A percentile compares a stretch with the other conserved stretches of the same genome.
Evolutionary conservation across 2,113 vertebrate species (phyloP).

Genomic region (Ramphastos sulfuratus): DNA sequence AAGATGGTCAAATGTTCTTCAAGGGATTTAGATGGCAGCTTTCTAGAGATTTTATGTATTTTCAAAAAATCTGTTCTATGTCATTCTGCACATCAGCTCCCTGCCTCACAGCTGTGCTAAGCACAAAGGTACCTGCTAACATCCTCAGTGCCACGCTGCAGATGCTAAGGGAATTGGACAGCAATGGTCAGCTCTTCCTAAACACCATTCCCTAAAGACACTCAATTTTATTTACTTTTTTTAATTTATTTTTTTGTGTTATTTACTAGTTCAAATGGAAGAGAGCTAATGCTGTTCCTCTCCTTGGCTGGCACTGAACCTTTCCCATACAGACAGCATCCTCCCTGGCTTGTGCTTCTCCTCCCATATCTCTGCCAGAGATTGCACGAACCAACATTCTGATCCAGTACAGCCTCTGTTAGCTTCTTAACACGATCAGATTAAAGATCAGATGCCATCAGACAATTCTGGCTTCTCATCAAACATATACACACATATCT

Average conservation of each 20-base stretch:
- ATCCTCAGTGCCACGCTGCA: neutral
- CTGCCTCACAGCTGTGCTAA: neutral
- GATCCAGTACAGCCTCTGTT: neutral
- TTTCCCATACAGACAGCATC: neutral
- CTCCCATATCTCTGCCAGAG: neutral
- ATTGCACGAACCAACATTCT: neutral
- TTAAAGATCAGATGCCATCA: neutral
- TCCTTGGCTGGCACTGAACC: neutral
- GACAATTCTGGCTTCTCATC: neutral
- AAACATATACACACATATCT: neutral
- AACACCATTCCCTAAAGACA: neutral
- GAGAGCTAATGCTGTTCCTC: neutral
- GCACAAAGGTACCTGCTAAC: neutral
- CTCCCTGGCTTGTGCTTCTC: neutral
- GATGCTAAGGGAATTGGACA: neutral
- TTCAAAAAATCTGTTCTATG: conserved; percentile 27
- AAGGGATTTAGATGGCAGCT: neutral
- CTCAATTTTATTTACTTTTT: fast-evolving
- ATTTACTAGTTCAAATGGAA: neutral
- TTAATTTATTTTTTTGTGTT: neutral
- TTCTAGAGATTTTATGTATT: neutral
- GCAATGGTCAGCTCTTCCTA: neutral
- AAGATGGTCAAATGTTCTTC: neutral
- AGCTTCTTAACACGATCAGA: neutral
- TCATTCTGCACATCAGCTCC: neutral